Percentiles rank a stretch among this genome's conserved stretches.
phyloP scores from a whole-genome alignment of 1,140 invertebrate species.

The Hirudo medicinalis region DNA sequence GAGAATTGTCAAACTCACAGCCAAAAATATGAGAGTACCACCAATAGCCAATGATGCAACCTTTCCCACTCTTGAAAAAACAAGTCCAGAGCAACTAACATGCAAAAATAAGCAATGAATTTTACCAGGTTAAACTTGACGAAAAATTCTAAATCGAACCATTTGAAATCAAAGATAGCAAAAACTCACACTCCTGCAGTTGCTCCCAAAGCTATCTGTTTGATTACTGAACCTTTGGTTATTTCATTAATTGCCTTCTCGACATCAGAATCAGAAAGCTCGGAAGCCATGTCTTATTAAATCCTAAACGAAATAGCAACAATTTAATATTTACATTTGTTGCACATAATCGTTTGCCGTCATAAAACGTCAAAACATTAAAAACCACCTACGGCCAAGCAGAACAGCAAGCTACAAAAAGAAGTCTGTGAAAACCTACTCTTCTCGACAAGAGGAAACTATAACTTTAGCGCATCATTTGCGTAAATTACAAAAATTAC shows the following conservation, averaged over 20 bases:
- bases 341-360: too few species aligned
- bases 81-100: conserved; percentile 11
- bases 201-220: background rate
- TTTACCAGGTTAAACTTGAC: background rate
- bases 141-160: background rate
- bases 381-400: too few species aligned
- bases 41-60: conserved; percentile 9
- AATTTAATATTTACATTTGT: too few species aligned
- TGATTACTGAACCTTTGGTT: conserved; percentile 7
- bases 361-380: too few species aligned
- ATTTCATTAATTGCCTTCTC: conserved; percentile 1
- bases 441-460: too few species aligned
- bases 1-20: background rate
- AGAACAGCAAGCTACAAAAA: too few species aligned
- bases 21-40: background rate
- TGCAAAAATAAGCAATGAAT: background rate
- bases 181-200: conserved; percentile 7
- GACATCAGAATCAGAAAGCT: background rate
- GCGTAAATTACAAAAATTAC: too few species aligned
- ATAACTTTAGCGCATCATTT: too few species aligned
- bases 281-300: background rate
- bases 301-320: too few species aligned
- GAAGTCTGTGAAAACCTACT: too few species aligned
- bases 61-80: conserved; percentile 11
- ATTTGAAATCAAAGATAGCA: background rate